A percentile compares a stretch with the other conserved stretches of the same genome.
Conservation (phyloP, 2,113 vertebrate genomes). For the Elephantulus edwardii region DNA sequence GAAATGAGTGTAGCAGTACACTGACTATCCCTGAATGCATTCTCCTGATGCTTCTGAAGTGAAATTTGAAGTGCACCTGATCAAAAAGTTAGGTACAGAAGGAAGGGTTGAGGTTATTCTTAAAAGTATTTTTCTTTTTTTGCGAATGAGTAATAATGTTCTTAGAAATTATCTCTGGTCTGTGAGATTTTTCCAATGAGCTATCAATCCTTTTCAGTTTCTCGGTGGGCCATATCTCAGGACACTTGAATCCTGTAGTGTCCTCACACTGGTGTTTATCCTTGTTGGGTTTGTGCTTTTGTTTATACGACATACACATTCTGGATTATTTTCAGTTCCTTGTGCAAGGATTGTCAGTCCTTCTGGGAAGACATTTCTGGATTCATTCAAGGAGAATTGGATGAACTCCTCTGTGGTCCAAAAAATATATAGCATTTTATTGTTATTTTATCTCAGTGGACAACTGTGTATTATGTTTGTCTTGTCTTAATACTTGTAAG, state of each 20-base stretch:
- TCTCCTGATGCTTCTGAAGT: not conserved
- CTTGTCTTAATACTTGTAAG: no score
- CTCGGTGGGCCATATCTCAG: not conserved
- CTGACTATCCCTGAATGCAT: not conserved
- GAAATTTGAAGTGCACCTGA: not conserved
- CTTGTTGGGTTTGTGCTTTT: not conserved
- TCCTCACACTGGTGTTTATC: not conserved
- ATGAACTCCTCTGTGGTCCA: not conserved
- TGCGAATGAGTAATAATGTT: no score
- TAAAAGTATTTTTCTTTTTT: no score
- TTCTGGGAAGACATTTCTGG: not conserved
- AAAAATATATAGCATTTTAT: not conserved
- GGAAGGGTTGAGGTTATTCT: not conserved
- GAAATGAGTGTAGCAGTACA: not conserved
- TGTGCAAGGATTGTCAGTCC: not conserved
- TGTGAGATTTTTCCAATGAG: not conserved
- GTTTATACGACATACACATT: not conserved
- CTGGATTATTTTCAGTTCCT: not conserved
- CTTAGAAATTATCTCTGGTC: not conserved
- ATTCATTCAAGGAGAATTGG: not conserved
- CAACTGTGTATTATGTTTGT: not conserved
- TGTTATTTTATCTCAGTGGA: no score
- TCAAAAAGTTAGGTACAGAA: not conserved
- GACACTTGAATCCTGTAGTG: not conserved
- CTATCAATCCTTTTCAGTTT: not conserved